Evolutionary conservation across 2,113 vertebrate species (phyloP).

Genomic region (Clarias batrachus): DNA sequence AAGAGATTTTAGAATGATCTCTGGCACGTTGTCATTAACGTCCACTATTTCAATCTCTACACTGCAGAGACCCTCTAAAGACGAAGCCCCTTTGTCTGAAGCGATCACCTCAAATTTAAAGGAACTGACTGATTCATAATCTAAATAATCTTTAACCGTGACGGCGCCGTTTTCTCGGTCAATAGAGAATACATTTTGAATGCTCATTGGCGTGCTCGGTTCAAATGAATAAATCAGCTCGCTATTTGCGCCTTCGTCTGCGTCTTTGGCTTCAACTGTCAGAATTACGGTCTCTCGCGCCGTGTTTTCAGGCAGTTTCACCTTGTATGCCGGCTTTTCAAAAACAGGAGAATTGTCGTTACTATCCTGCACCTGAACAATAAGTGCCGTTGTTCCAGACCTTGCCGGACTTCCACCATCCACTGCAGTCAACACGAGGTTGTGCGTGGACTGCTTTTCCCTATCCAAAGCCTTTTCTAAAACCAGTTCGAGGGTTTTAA

Average conservation of each 20-base stretch:
- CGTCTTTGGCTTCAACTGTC: constrained; percentile 76
- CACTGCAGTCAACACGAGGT: constrained; percentile 67
- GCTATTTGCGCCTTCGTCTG: constrained; percentile 78
- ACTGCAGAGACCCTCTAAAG: constrained; percentile 73
- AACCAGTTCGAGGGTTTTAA: constrained; percentile 60
- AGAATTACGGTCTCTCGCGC: constrained; percentile 69
- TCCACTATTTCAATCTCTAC: constrained; percentile 77
- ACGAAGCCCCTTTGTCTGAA: constrained; percentile 76
- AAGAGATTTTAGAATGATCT: constrained; percentile 79
- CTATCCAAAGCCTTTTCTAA: constrained; percentile 61
- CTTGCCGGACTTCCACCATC: constrained; percentile 74
- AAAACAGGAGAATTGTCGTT: constrained; percentile 83
- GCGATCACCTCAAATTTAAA: constrained; percentile 80
- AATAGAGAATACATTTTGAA: constrained; percentile 74
- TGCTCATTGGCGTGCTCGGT: constrained; percentile 70
- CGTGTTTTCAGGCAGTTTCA: constrained; percentile 75
- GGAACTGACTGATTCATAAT: constrained; percentile 76
- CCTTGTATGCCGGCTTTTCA: constrained; percentile 69
- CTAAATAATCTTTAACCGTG: constrained; percentile 68
- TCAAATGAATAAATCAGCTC: constrained; percentile 78
- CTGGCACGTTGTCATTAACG: constrained; percentile 81
- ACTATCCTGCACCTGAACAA: constrained; percentile 75
- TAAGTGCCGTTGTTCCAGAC: constrained; percentile 72
- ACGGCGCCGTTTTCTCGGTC: constrained; percentile 75
- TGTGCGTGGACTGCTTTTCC: constrained; percentile 66